Evolutionary conservation across 2,888 invertebrate genomes (phyloP).

Genomic region (Drosophila subsilvestris): DNA sequence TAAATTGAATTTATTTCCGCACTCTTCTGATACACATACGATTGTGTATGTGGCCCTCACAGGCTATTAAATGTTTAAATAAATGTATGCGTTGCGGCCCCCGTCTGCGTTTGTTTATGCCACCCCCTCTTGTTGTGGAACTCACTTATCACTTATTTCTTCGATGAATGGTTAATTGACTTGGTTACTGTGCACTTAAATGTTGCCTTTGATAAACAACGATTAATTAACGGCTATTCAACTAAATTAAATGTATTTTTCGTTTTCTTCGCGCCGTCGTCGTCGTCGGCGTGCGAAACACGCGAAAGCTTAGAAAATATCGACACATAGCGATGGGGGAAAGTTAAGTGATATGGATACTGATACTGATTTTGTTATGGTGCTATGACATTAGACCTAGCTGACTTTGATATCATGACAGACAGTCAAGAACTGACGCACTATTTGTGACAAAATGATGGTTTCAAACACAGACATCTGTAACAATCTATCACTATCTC

Average conservation of each 20-base stretch:
- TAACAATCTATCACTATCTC: too few relatives aligned
- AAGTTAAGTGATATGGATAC: too few relatives aligned
- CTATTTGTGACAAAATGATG: too few relatives aligned
- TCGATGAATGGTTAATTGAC: conserved; percentile 57
- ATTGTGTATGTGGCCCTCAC: conserved; percentile 23
- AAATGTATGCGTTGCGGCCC: conserved; percentile 37
- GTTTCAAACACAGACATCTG: too few relatives aligned
- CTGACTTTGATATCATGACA: too few relatives aligned
- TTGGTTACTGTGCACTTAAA: conserved; percentile 53
- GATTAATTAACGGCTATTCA: conserved; percentile 4
- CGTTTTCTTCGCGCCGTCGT: conserved; percentile 29
- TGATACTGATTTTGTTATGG: too few relatives aligned
- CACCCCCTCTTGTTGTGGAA: conserved; percentile 9
- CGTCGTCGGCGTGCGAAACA: conserved; percentile 1
- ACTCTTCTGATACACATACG: conserved; percentile 21
- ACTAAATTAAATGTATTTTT: conserved; percentile 38
- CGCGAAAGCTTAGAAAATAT: too few relatives aligned
- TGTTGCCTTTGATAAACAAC: conserved; percentile 15
- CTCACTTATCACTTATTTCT: conserved; percentile 50
- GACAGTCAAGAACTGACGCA: too few relatives aligned
- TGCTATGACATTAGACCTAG: too few relatives aligned
- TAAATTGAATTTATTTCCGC: conserved; percentile 56
- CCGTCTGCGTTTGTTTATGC: not conserved
- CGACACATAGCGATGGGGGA: too few relatives aligned
- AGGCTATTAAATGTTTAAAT: conserved; percentile 56